A percentile compares a stretch with the other conserved stretches of the same genome.
Evolutionary conservation across 1,140 invertebrate species (phyloP).

Genomic region (Saxidomus purpurata): DNA sequence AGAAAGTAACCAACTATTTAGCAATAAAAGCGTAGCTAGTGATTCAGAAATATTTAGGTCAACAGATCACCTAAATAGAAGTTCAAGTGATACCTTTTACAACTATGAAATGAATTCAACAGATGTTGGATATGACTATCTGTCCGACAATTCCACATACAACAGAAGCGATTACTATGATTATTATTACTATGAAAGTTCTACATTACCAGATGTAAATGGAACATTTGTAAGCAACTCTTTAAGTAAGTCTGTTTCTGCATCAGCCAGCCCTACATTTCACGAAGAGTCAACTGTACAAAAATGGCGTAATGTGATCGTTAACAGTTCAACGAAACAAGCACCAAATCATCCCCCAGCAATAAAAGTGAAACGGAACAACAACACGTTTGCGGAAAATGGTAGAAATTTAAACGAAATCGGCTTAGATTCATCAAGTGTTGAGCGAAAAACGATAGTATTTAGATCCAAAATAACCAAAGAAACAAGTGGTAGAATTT

Average conservation of each 20-base stretch:
- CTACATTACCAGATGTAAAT: not conserved
- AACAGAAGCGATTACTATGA: conserved; percentile 1
- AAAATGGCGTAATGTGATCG: too few relatives aligned
- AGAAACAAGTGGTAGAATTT: too few relatives aligned
- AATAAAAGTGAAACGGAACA: too few relatives aligned
- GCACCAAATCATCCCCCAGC: too few relatives aligned
- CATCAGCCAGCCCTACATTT: not conserved
- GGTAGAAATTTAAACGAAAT: too few relatives aligned
- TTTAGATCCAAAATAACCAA: too few relatives aligned
- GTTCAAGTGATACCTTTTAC: not conserved
- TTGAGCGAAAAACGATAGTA: too few relatives aligned
- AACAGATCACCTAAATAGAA: not conserved
- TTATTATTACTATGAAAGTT: conserved; percentile 15
- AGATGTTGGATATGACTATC: not conserved
- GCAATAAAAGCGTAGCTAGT: not conserved
- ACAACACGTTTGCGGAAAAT: too few relatives aligned
- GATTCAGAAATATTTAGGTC: not conserved
- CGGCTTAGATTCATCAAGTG: too few relatives aligned
- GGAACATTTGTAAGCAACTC: not conserved
- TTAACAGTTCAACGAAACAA: too few relatives aligned
- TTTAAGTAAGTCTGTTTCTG: not conserved
- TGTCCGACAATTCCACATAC: not conserved
- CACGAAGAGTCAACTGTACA: not conserved
- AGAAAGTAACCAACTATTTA: not conserved
- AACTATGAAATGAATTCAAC: not conserved